Percentiles rank a stretch among this genome's conserved stretches.
These are phyloP conservation scores for Lineus longissimus DNA, from an alignment of 1,140 invertebrate genomes.

Conservation along the genomic window DNA sequence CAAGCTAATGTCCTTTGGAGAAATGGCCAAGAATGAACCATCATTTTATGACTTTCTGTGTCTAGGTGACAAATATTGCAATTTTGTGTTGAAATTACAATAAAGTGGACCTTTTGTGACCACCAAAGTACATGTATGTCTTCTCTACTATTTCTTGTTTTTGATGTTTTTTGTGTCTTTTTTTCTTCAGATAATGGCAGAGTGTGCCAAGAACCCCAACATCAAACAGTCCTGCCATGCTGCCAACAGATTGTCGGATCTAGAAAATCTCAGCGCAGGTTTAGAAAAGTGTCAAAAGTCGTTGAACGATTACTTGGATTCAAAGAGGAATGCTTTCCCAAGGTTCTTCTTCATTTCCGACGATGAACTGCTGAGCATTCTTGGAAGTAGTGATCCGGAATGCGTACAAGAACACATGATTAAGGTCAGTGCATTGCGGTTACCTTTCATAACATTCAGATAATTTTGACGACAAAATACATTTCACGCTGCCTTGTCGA, in stretches of 20 bases:
- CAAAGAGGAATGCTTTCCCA: slow-evolving; percentile 79
- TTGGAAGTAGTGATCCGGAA: slow-evolving; percentile 75
- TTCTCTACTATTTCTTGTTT: too few relatives aligned
- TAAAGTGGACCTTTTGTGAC: too few relatives aligned
- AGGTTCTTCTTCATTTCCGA: slow-evolving; percentile 91
- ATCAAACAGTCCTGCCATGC: slow-evolving; percentile 73
- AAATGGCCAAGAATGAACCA: too few relatives aligned
- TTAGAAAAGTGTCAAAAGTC: slow-evolving; percentile 88
- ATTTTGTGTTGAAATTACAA: too few relatives aligned
- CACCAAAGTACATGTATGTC: too few relatives aligned
- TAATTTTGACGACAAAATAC: too few relatives aligned
- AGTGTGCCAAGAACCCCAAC: slow-evolving; percentile 71
- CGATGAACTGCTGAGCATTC: slow-evolving; percentile 81
- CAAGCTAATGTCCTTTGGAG: too few relatives aligned
- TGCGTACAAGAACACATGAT: slow-evolving; percentile 88
- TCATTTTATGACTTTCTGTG: too few relatives aligned
- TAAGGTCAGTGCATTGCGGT: slow-evolving; percentile 63
- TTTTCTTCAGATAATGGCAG: slow-evolving; percentile 69
- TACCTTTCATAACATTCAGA: too few relatives aligned
- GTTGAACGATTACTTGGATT: slow-evolving; percentile 81
- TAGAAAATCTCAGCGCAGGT: slow-evolving; percentile 67
- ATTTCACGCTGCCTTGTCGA: too few relatives aligned
- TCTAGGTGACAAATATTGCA: too few relatives aligned
- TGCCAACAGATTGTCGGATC: slow-evolving; percentile 68
- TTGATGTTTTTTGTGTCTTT: too few relatives aligned